Evolutionary conservation across 2,113 vertebrate species (phyloP).

Genomic region (Galeopterus variegatus): DNA sequence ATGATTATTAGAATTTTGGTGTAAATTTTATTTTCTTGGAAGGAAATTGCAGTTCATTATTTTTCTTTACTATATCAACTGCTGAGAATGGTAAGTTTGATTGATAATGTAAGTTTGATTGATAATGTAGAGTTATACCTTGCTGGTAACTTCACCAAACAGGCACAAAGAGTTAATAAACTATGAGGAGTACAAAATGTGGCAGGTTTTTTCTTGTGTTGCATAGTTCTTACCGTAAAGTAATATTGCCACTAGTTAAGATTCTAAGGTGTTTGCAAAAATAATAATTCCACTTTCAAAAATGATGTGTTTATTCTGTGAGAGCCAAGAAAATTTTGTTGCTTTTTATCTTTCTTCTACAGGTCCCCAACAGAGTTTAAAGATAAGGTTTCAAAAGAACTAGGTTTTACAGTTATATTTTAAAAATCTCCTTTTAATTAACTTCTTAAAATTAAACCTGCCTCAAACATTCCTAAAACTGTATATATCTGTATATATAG

Average conservation of each 20-base stretch:
- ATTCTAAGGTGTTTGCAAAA: slow-evolving; percentile 1
- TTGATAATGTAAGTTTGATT: background rate
- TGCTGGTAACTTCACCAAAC: background rate
- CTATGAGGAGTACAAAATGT: background rate
- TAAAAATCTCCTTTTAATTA: background rate
- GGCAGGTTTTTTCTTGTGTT: background rate
- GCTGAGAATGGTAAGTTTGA: background rate
- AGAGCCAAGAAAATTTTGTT: background rate
- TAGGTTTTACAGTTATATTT: background rate
- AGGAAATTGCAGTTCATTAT: background rate
- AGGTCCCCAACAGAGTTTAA: too few species aligned
- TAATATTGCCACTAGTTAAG: background rate
- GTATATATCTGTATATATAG: background rate
- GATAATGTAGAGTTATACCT: background rate
- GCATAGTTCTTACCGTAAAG: background rate
- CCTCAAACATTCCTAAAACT: background rate
- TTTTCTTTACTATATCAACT: background rate
- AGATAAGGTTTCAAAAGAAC: background rate
- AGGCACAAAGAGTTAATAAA: background rate
- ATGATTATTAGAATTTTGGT: background rate
- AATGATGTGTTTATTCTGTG: background rate
- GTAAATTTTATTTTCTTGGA: background rate
- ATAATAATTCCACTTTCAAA: background rate
- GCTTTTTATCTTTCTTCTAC: background rate
- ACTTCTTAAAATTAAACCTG: background rate